A percentile compares a stretch with the other conserved stretches of the same genome.
These are phyloP conservation scores for Coreoperca whiteheadi DNA, from an alignment of 2,113 vertebrate genomes.

Conservation along the genomic window DNA sequence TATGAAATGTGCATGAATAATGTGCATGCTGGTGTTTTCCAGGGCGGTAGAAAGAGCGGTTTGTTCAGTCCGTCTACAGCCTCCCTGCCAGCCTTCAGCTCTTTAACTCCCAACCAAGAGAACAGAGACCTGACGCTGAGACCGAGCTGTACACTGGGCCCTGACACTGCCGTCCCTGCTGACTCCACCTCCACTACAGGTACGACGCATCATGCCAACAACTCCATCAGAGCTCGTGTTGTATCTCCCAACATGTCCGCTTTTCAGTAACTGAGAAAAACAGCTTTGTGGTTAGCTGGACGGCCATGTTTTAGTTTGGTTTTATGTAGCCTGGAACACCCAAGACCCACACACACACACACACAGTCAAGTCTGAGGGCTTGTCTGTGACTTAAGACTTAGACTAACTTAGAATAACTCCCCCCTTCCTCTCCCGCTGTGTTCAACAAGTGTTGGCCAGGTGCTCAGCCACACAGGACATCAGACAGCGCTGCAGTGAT, in stretches of 20 bases:
- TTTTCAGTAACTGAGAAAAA: not conserved
- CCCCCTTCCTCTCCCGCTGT: not conserved
- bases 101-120: slow-evolving; percentile 52
- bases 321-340: not conserved
- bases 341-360: not conserved
- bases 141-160: slow-evolving; percentile 77
- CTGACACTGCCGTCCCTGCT: slow-evolving; percentile 46
- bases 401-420: not conserved
- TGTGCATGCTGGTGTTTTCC: slow-evolving; percentile 10
- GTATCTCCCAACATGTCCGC: too few species aligned
- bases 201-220: slow-evolving; percentile 15
- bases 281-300: not conserved
- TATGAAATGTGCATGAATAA: not conserved
- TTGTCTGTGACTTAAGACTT: not conserved
- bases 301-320: not conserved
- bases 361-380: not conserved
- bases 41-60: slow-evolving; percentile 74
- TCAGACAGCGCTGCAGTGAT: slow-evolving; percentile 75
- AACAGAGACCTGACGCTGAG: slow-evolving; percentile 64
- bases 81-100: slow-evolving; percentile 80
- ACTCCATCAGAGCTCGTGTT: not conserved
- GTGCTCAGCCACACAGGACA: slow-evolving; percentile 80
- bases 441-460: slow-evolving; percentile 68
- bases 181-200: slow-evolving; percentile 58
- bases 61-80: slow-evolving; percentile 74